A percentile compares a stretch with the other conserved stretches of the same genome.
phyloP scores from a whole-genome alignment of 1,140 invertebrate genomes.

The Cydia fagiglandana region DNA sequence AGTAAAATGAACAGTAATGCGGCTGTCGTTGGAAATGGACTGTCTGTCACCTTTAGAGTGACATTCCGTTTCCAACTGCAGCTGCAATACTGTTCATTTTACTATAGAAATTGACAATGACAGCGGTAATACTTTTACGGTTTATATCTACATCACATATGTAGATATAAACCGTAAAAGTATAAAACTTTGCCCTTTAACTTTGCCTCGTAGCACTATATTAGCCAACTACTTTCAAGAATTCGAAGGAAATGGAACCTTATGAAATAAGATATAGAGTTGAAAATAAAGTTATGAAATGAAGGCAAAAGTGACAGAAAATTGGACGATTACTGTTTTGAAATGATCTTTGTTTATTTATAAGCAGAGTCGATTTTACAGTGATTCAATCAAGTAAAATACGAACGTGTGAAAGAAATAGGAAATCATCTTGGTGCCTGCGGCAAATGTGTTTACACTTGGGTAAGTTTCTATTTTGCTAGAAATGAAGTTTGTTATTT shows the following conservation, averaged over 20 bases:
- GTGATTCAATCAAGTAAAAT: neutral
- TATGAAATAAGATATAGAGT: neutral
- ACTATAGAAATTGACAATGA: no score
- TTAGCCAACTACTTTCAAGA: neutral
- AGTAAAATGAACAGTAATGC: no score
- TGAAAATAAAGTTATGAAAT: neutral
- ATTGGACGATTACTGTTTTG: neutral
- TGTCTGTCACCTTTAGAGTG: no score
- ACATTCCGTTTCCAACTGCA: no score
- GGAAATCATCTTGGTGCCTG: neutral
- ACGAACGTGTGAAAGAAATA: neutral
- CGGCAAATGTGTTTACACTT: slow-evolving; percentile 16
- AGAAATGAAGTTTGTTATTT: slow-evolving; percentile 15
- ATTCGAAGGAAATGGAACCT: neutral
- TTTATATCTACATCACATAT: no score
- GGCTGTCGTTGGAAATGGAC: no score
- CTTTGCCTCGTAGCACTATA: slow-evolving; percentile 20
- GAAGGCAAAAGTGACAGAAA: neutral
- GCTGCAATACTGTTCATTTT: no score
- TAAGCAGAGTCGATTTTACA: neutral
- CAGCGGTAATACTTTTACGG: no score
- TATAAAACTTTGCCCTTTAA: no score
- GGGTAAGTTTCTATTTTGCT: slow-evolving; percentile 9
- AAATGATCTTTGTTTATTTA: neutral
- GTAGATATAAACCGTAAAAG: no score